These are phyloP conservation scores for Clarias fuscus DNA, from an alignment of 2,797 vertebrate genomes.

Conservation along the genomic window DNA sequence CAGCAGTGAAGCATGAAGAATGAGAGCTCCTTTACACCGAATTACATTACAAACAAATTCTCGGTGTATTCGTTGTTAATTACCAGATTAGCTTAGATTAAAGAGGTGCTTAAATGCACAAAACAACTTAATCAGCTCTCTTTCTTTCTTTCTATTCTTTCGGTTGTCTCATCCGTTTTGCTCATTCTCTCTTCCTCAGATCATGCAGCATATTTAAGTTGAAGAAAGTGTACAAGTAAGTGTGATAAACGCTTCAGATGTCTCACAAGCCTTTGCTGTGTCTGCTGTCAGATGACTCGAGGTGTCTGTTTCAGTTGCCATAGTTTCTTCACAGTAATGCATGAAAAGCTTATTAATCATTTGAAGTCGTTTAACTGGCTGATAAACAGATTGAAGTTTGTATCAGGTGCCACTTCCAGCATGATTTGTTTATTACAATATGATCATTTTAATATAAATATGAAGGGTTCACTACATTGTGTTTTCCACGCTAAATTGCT, in stretches of 20 bases:
- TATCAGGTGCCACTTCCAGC: not conserved
- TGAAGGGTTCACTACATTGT: not conserved
- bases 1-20: constrained; percentile 52
- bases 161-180: constrained; percentile 32
- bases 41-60: constrained; percentile 65
- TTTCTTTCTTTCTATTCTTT: constrained; percentile 53
- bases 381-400: not conserved
- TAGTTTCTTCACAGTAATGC: not conserved
- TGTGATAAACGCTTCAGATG: constrained; percentile 98
- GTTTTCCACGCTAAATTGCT: not conserved
- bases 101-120: constrained; percentile 41
- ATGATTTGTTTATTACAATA: not conserved
- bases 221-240: constrained; percentile 93
- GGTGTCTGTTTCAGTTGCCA: constrained; percentile 25
- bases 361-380: not conserved
- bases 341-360: not conserved
- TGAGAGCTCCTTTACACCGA: constrained; percentile 61
- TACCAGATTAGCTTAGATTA: constrained; percentile 60
- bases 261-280: constrained; percentile 92
- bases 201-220: constrained; percentile 92
- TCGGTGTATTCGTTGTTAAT: constrained; percentile 66
- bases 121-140: constrained; percentile 25
- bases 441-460: constrained; percentile 3
- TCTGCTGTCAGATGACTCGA: constrained; percentile 96
- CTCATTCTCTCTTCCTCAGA: constrained; percentile 58